phyloP scores from a whole-genome alignment of 2,888 invertebrate species.

The Flexamia atlantica region DNA sequence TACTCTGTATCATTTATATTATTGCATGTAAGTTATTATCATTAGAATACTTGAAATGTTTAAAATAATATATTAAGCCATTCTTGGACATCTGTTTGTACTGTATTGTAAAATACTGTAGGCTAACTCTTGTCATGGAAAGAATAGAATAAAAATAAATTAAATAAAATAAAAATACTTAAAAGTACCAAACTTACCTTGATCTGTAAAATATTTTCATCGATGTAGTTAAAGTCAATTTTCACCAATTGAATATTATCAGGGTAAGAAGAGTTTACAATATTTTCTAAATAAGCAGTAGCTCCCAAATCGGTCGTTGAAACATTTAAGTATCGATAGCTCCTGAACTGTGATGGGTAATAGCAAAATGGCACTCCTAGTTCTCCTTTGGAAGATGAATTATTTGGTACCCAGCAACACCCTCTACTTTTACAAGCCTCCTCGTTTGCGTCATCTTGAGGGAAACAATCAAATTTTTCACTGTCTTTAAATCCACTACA shows the following conservation, averaged over 20 bases:
- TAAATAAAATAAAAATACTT: no score
- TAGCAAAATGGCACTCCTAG: constrained; percentile 83
- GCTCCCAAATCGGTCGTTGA: constrained; percentile 80
- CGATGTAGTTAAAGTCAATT: constrained; percentile 81
- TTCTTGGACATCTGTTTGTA: no score
- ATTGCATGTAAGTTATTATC: no score
- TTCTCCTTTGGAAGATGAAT: constrained; percentile 40
- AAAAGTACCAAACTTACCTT: constrained; percentile 82
- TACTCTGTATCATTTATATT: no score
- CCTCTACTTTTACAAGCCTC: constrained; percentile 67
- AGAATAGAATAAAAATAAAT: no score
- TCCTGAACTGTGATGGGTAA: constrained; percentile 82
- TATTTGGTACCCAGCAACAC: constrained; percentile 69
- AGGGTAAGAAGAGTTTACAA: constrained; percentile 80
- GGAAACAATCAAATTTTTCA: constrained; percentile 70
- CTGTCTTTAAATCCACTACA: constrained; percentile 60
- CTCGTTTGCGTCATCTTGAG: constrained; percentile 66
- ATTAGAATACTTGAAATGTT: no score
- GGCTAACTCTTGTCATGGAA: no score
- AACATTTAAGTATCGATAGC: constrained; percentile 81
- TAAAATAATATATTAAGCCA: no score
- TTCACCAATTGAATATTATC: constrained; percentile 79
- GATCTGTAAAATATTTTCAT: constrained; percentile 80
- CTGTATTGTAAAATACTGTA: no score
- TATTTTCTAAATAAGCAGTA: constrained; percentile 78